Evolutionary conservation across 2,113 vertebrate genomes (phyloP).

Genomic region (Abramis brama): DNA sequence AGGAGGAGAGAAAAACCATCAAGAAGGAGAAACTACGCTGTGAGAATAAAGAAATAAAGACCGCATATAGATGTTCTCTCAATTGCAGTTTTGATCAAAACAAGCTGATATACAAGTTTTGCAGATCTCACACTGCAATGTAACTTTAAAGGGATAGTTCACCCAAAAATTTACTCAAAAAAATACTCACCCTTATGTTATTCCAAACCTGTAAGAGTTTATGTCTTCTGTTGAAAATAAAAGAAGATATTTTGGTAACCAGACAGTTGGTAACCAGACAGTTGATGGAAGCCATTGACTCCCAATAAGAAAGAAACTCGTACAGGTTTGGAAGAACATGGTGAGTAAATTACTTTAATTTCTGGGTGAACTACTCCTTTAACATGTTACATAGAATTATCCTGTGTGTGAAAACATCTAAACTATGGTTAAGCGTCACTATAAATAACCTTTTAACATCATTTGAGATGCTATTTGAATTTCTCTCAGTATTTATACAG

Average conservation of each 20-base stretch:
- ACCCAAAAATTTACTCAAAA: too few relatives aligned
- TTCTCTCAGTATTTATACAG: background rate
- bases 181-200: too few relatives aligned
- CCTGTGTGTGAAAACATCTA: background rate
- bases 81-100: background rate
- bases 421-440: background rate
- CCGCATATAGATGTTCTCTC: too few relatives aligned
- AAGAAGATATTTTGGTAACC: too few relatives aligned
- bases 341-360: background rate
- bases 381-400: background rate
- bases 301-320: too few relatives aligned
- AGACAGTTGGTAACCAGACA: too few relatives aligned
- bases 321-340: too few relatives aligned
- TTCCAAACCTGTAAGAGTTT: too few relatives aligned
- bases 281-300: too few relatives aligned
- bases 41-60: conserved; percentile 65
- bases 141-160: too few relatives aligned
- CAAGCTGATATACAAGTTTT: background rate
- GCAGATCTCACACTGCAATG: background rate
- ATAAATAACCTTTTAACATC: background rate
- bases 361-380: background rate
- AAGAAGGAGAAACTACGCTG: conserved; percentile 88
- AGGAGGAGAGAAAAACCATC: conserved; percentile 79
- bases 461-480: background rate
- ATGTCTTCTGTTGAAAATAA: too few relatives aligned